Base-by-base conservation (phyloP, 30 jellyfish, hydroid and myxozoan species). In the Haliclystus octoradiatus region DNA sequence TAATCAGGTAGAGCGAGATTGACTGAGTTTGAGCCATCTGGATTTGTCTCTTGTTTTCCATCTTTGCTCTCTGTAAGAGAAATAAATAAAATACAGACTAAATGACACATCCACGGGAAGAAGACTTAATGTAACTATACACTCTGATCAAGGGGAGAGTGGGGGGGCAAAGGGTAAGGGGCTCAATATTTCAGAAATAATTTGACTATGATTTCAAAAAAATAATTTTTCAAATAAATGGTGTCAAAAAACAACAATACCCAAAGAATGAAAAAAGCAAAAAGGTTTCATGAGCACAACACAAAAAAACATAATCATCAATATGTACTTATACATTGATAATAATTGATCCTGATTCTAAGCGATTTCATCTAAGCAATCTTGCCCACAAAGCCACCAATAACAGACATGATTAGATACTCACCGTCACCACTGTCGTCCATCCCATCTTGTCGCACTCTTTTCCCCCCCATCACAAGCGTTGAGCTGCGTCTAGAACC, bases 1-100 rank as follows among this genome's bases (percentile, higher is more conserved):
- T 84, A 80, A 28, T 88, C 94, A 22, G 97, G 93, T 26, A 88
- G 77, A 0, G 97, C 70, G 30, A 88, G 82, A 0, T 93, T 72
- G 64, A 88, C 65, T 14, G 94, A 75, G 30, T 82, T 19, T 5
- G 57, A 9, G 57, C 57, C 19, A n/a, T n/a, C n/a, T n/a, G n/a
- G n/a, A n/a, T n/a, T n/a, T n/a, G n/a, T n/a, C n/a, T n/a, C n/a
- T n/a, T n/a, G n/a, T n/a, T n/a, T n/a, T n/a, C n/a, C n/a, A n/a
- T n/a, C n/a, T n/a, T n/a, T n/a, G n/a, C n/a, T n/a, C n/a, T n/a
- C n/a, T n/a, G n/a, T n/a, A n/a, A n/a, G n/a, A n/a, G n/a, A n/a
- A n/a, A n/a, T n/a, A n/a, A n/a, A n/a, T n/a, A n/a, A n/a, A n/a
- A n/a, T n/a, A n/a, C n/a, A n/a, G n/a, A n/a, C n/a, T n/a, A n/a